Base-by-base conservation (phyloP, 2,797 vertebrate species). In the Smutsia temminckii region DNA sequence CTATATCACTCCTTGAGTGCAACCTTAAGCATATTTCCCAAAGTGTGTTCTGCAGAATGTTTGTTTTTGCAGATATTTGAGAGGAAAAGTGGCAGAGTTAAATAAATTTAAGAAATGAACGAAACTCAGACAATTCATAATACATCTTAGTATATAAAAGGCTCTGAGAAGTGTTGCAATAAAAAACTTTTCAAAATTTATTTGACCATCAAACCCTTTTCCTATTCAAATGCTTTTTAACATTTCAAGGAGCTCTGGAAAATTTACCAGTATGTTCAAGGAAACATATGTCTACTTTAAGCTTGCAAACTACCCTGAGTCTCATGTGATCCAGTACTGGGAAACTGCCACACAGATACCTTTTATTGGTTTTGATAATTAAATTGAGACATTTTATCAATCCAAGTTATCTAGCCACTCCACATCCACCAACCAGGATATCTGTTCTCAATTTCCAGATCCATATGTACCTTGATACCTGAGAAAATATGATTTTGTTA, bases 111-210 rank as follows among this genome's bases (percentile, higher is more conserved):
- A 84, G 53, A 84, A 89, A 84, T 75, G 20, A 93, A 75, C 80
- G 27, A 66, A 81, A 77, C 29, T 74, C 10, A 18, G n/a, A 85
- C 7, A 90, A 78, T 78, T 80, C n/a, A 68, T 27, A 91, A 55
- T 46, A 4, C 6, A 63, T 49, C 27, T 74, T 34, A 79, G 87
- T 46, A 59, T 20, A 71, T 21, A 11, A 66, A 79, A 72, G 37
- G 2, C 55, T 87, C 29, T 85, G 17, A 92, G 55, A 84, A 18
- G 27, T 61, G 9, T 7, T 72, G 7, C 2, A 79, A 61, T 53
- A 88, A 90, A 85, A 91, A 64, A 77, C 8, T 72, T 91, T 84
- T 84, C 37, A 55, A 75, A 89, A 85, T 71, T 66, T 86, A 93
- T 34, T 59, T 40, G 51, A 72, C 34, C 6, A 71, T 23, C n/a